Conservation (phyloP, 1,140 invertebrate species). For the Sminthurinus signatus region DNA sequence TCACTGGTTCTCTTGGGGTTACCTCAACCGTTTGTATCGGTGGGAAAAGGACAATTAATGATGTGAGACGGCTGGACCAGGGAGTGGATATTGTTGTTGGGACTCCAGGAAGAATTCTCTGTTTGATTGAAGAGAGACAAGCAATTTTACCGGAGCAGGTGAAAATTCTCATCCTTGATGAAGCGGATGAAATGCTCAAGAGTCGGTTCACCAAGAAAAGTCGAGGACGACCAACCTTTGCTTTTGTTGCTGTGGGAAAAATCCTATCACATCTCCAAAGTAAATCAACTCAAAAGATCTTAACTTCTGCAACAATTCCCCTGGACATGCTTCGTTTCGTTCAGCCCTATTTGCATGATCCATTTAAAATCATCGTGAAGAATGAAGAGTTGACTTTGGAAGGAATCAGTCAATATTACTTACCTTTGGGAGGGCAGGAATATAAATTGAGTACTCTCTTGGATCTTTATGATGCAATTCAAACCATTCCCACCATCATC, state of each 20-base stretch:
- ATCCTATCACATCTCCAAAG: too few relatives aligned
- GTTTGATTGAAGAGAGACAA: too few relatives aligned
- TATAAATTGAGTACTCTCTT: neutral
- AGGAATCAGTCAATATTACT: constrained; percentile 22
- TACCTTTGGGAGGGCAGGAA: constrained; percentile 1
- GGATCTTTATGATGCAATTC: neutral
- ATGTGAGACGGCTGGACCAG: too few relatives aligned
- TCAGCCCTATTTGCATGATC: neutral
- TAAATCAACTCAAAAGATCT: constrained; percentile 13
- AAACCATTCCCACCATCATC: neutral
- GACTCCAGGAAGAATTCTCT: too few relatives aligned
- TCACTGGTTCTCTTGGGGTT: too few relatives aligned
- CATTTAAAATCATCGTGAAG: neutral
- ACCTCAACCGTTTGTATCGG: too few relatives aligned
- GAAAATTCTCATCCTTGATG: constrained; percentile 17
- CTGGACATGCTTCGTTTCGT: neutral
- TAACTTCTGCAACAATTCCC: constrained; percentile 23
- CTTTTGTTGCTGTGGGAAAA: too few relatives aligned
- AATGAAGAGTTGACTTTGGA: constrained; percentile 21
- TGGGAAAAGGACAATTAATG: too few relatives aligned
- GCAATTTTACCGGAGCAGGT: too few relatives aligned
- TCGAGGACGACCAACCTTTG: too few relatives aligned
- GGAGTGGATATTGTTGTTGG: too few relatives aligned
- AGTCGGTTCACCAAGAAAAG: constrained; percentile 2
- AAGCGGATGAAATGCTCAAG: constrained; percentile 25